phyloP scores from a whole-genome alignment of 2,113 vertebrate genomes.

The Prietella phreatophila region DNA sequence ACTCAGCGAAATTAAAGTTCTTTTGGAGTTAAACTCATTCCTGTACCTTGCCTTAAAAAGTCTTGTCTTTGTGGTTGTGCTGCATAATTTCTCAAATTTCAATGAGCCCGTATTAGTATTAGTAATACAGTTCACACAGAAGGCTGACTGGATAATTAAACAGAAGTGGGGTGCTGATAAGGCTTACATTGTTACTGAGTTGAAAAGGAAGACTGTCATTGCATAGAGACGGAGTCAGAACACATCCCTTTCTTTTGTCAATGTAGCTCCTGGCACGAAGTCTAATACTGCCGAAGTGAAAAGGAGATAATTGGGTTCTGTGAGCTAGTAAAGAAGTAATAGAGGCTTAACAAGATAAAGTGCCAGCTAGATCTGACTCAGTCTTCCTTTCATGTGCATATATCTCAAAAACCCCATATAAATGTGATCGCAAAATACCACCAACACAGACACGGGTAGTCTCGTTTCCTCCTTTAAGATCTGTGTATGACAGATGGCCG shows the following conservation, averaged over 20 bases:
- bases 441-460: neutral
- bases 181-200: neutral
- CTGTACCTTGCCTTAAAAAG: neutral
- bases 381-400: conserved; percentile 6
- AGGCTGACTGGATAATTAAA: conserved; percentile 6
- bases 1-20: too few relatives aligned
- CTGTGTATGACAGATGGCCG: conserved; percentile 43
- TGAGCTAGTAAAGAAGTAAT: conserved; percentile 13
- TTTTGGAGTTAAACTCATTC: neutral
- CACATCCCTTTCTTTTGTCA: conserved; percentile 22
- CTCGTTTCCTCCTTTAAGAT: conserved; percentile 17
- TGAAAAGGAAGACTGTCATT: neutral
- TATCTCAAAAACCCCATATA: neutral
- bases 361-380: conserved; percentile 1
- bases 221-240: neutral
- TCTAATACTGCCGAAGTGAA: conserved; percentile 24
- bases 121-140: neutral
- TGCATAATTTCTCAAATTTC: neutral
- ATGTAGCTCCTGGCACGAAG: conserved; percentile 18
- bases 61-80: neutral
- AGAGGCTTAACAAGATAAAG: neutral
- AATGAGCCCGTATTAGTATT: neutral
- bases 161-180: neutral
- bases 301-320: conserved; percentile 24
- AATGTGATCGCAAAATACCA: neutral